These are phyloP conservation scores for Pachliopta kotzebuea DNA, from an alignment of 2,888 invertebrate genomes.

Conservation along the genomic window DNA sequence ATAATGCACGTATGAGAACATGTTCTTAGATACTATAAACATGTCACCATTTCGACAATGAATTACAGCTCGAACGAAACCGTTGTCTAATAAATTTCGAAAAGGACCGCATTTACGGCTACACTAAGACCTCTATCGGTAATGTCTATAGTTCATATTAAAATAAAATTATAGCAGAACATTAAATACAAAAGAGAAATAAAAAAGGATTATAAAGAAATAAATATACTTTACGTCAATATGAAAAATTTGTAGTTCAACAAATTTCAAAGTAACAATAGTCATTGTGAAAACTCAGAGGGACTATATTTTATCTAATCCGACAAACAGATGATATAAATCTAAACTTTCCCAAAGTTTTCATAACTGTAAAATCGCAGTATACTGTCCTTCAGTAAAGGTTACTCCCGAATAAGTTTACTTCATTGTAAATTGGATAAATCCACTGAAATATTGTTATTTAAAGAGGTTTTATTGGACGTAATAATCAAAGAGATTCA, in stretches of 20 bases:
- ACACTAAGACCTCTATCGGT: conserved; percentile 32
- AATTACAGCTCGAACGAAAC: conserved; percentile 20
- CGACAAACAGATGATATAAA: background rate
- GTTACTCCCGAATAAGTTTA: background rate
- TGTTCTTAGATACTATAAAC: conserved; percentile 15
- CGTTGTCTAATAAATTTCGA: conserved; percentile 54
- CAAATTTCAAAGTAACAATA: background rate
- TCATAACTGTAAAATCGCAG: background rate
- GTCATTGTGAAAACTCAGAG: background rate
- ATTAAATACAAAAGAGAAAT: too few relatives aligned
- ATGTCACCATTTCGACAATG: conserved; percentile 16
- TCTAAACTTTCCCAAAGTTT: background rate
- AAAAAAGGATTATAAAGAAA: too few relatives aligned
- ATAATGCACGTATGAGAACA: background rate
- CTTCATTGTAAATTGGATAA: conserved; percentile 5
- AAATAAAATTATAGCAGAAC: background rate
- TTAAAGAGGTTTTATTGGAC: conserved; percentile 12
- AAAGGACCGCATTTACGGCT: conserved; percentile 41
- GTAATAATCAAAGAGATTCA: conserved; percentile 9
- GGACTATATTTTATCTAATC: background rate
- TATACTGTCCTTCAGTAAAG: background rate
- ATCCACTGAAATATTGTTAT: conserved; percentile 1
- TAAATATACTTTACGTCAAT: too few relatives aligned
- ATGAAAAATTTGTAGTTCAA: too few relatives aligned
- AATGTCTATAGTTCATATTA: background rate